Base-by-base conservation (phyloP, 2,888 invertebrate genomes). In the Beris morrisii region DNA sequence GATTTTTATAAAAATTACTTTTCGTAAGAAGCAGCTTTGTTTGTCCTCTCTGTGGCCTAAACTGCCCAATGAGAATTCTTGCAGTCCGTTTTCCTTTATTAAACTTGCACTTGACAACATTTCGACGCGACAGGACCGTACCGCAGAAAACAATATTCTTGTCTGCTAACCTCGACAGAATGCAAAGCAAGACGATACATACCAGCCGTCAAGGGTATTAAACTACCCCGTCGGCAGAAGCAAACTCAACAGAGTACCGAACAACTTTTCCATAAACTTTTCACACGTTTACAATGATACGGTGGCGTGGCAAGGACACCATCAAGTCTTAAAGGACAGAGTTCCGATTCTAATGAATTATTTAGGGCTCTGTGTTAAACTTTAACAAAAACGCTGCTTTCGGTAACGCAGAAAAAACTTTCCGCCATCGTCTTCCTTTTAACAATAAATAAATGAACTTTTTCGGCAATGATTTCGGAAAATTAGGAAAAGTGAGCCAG, bases 301-400 rank as follows among this genome's bases (percentile, higher is more conserved):
- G 45, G 6, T 45, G 13, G 53, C 30, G 30, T 53, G 57, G 11
- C 9, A 7, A n/a, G 44, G 57, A 28, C 22, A 13, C 45, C 28
- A 28, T 57, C 28, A n/a, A 57, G 44, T 11, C 44, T 57, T 22
- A 28, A 13, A 13, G 58, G 31, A 45, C 58, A 46, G 32, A 59
- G 59, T 59, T 46, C 48, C 32, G 50, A 59, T 59, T 59, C 48
- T 59, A 59, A 59, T 59, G 48, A 59, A 59, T 59, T 59, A 59
- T 59, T 59, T 59, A 59, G 31, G 48, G 31, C 32, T 58, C 30
- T 58, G 58, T 58, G 46, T 46, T 22, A 46, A 58, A 58, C 58
- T 58, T 58, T 46, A 58, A 48, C 59, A 48, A 32, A 46, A 31
- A 59, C 59, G 59, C 48, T 59, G 48, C 31, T 48, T 59, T 58